Evolutionary conservation across 2,113 vertebrate species (phyloP).

Genomic region (Mobula birostris): DNA sequence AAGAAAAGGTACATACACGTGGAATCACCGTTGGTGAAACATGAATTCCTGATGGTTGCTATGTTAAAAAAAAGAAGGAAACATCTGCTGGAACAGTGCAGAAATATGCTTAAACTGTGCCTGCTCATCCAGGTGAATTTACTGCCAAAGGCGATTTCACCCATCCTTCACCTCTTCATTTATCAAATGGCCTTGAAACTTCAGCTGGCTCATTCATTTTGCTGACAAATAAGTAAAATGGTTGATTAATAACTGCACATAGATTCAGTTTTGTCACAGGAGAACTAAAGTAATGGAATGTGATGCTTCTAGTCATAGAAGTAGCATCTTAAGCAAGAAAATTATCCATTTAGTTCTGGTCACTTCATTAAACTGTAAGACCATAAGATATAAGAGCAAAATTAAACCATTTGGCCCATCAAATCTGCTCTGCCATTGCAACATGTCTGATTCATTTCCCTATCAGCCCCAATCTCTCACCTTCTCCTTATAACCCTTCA

Average conservation of each 20-base stretch:
- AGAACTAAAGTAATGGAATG: neutral
- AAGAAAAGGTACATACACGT: no score
- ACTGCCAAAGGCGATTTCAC: constrained; percentile 1
- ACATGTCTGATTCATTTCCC: no score
- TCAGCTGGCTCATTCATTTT: neutral
- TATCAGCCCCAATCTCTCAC: no score
- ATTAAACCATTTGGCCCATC: no score
- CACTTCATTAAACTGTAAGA: no score
- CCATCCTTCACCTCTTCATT: neutral
- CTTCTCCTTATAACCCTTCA: no score
- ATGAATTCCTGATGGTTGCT: neutral
- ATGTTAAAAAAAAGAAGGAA: neutral
- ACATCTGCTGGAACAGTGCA: no score
- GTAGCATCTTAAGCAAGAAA: neutral
- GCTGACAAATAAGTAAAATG: neutral
- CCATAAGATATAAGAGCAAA: no score
- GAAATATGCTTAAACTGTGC: neutral
- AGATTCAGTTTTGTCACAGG: neutral
- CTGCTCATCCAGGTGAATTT: neutral
- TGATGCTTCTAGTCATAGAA: neutral
- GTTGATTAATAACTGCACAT: neutral
- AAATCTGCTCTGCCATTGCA: no score
- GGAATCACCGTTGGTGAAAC: neutral
- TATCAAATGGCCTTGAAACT: neutral
- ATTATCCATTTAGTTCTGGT: neutral